Evolutionary conservation across 2,797 vertebrate species (phyloP).

Genomic region (Diceros bicornis): DNA sequence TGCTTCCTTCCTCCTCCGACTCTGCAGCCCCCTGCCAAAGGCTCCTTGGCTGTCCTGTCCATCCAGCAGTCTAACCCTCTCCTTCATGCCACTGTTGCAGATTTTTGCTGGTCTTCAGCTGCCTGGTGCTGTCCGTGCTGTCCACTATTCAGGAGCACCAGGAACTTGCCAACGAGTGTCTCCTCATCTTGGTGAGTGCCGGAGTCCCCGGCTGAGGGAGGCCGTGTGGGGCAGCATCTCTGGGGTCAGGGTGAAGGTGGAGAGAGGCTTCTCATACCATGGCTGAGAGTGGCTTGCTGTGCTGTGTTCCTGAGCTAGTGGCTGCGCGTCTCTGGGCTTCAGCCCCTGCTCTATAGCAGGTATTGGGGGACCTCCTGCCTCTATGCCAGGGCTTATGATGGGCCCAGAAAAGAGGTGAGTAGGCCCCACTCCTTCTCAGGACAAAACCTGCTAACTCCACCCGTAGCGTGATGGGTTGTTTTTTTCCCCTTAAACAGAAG

Average conservation of each 20-base stretch:
- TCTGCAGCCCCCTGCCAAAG: background rate
- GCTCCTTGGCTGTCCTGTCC: background rate
- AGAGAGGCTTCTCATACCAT: background rate
- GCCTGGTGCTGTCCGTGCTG: constrained; percentile 98
- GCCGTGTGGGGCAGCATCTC: background rate
- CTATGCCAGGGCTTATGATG: background rate
- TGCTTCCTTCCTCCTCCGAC: background rate
- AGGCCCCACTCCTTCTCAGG: background rate
- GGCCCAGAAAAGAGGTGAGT: background rate
- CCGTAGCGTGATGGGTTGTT: background rate
- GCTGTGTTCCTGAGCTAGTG: constrained; percentile 7
- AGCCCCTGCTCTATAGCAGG: background rate
- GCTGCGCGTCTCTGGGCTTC: background rate
- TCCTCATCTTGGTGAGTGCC: constrained; percentile 97
- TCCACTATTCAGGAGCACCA: constrained; percentile 98
- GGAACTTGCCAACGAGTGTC: constrained; percentile 95
- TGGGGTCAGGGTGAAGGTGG: background rate
- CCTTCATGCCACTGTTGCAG: constrained; percentile 89
- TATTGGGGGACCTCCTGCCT: background rate
- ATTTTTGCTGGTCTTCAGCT: constrained; percentile 99
- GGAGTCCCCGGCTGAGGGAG: background rate
- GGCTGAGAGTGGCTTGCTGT: background rate
- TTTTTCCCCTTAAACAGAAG: background rate
- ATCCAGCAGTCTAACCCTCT: constrained; percentile 43
- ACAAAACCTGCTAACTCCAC: background rate